A percentile compares a stretch with the other conserved stretches of the same genome.
phyloP scores from a whole-genome alignment of 2,797 vertebrate genomes.

The Bradypodion pumilum region DNA sequence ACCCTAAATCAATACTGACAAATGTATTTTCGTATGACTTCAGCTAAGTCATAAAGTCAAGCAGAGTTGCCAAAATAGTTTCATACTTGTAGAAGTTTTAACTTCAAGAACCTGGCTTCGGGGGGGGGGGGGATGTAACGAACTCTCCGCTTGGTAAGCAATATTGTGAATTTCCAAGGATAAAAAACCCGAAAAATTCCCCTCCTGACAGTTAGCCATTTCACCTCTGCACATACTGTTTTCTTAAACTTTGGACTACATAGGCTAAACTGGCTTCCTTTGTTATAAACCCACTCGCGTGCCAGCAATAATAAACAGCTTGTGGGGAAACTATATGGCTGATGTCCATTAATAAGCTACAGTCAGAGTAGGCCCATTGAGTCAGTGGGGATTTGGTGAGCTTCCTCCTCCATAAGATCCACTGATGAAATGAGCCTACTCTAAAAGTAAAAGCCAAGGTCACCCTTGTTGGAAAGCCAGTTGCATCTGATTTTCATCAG shows the following conservation, averaged over 20 bases:
- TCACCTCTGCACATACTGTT: not conserved
- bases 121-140: too few species aligned
- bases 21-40: constrained; percentile 20
- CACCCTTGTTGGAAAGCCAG: too few species aligned
- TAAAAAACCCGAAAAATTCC: not conserved
- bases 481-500: too few species aligned
- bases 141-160: not conserved
- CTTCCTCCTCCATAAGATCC: too few species aligned
- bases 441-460: too few species aligned
- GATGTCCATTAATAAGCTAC: too few species aligned
- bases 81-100: not conserved
- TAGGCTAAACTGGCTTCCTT: not conserved
- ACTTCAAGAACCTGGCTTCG: not conserved
- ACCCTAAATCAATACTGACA: not conserved
- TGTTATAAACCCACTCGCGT: not conserved
- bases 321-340: not conserved
- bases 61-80: constrained; percentile 1
- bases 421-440: too few species aligned
- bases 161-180: not conserved
- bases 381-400: too few species aligned
- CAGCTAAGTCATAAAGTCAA: not conserved
- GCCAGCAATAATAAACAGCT: not conserved
- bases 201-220: not conserved
- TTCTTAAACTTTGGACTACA: not conserved
- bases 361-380: too few species aligned